Evolutionary conservation across 2,888 invertebrate genomes (phyloP).

Genomic region (Drosophila vallismaia): DNA sequence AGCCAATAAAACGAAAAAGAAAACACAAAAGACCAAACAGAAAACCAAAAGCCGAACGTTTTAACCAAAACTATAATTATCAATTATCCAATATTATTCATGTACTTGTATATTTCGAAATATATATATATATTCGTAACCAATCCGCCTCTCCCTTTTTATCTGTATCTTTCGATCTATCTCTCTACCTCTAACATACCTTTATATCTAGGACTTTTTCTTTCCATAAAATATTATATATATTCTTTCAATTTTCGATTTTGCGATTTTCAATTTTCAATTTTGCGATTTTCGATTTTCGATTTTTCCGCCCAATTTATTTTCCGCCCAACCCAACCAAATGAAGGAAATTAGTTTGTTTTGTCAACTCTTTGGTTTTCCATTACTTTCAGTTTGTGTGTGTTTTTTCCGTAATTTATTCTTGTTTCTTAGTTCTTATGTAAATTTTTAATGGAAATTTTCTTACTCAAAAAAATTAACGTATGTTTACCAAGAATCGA

Average conservation of each 20-base stretch:
- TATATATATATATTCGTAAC: slow-evolving; percentile 27
- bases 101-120: slow-evolving; percentile 65
- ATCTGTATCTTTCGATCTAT: slow-evolving; percentile 24
- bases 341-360: slow-evolving; percentile 32
- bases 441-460: slow-evolving; percentile 41
- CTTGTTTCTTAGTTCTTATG: slow-evolving; percentile 37
- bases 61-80: slow-evolving; percentile 39
- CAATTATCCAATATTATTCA: slow-evolving; percentile 53
- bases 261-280: no score
- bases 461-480: background rate
- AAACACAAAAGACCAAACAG: slow-evolving; percentile 2
- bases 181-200: slow-evolving; percentile 17
- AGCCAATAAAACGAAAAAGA: background rate
- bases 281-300: no score
- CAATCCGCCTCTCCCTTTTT: slow-evolving; percentile 22
- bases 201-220: slow-evolving; percentile 30
- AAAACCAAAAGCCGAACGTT: slow-evolving; percentile 4
- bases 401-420: slow-evolving; percentile 47
- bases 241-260: background rate
- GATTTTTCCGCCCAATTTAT: no score
- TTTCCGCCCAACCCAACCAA: slow-evolving; percentile 8
- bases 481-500: background rate
- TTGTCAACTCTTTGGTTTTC: slow-evolving; percentile 6
- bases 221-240: slow-evolving; percentile 26
- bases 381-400: slow-evolving; percentile 39